These are phyloP conservation scores for Himalopsyche phryganea DNA, from an alignment of 1,140 invertebrate genomes.

Conservation along the genomic window DNA sequence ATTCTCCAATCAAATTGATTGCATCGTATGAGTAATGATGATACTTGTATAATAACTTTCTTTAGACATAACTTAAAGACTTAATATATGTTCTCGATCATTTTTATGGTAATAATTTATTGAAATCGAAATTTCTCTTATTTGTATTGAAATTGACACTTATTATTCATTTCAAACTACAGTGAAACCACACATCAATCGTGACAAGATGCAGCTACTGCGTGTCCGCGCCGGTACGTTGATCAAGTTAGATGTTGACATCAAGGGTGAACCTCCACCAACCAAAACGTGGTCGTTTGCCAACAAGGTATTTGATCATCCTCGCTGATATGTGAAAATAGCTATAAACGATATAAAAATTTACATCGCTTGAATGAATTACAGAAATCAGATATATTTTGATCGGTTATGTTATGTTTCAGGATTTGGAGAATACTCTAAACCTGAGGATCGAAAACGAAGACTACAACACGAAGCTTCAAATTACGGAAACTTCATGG, in stretches of 20 bases:
- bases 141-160: neutral
- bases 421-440: slow-evolving; percentile 49
- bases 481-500: slow-evolving; percentile 74
- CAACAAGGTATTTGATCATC: slow-evolving; percentile 45
- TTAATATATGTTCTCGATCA: too few species aligned
- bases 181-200: slow-evolving; percentile 89
- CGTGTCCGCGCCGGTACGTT: slow-evolving; percentile 87
- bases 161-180: slow-evolving; percentile 31
- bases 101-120: too few species aligned
- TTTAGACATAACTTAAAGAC: neutral
- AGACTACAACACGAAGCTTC: slow-evolving; percentile 88
- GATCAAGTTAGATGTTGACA: slow-evolving; percentile 90
- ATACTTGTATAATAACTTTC: too few species aligned
- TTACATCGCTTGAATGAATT: too few species aligned
- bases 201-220: slow-evolving; percentile 85
- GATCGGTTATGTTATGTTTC: neutral
- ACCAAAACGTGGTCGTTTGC: slow-evolving; percentile 84
- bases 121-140: too few species aligned
- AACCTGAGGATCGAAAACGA: slow-evolving; percentile 82
- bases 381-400: too few species aligned
- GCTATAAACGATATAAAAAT: too few species aligned
- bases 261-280: slow-evolving; percentile 93
- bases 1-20: too few species aligned
- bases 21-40: too few species aligned
- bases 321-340: too few species aligned